A percentile compares a stretch with the other conserved stretches of the same genome.
These are phyloP conservation scores for Montipora capitata DNA, from an alignment of 92 coral and sea anemone species.

Conservation along the genomic window DNA sequence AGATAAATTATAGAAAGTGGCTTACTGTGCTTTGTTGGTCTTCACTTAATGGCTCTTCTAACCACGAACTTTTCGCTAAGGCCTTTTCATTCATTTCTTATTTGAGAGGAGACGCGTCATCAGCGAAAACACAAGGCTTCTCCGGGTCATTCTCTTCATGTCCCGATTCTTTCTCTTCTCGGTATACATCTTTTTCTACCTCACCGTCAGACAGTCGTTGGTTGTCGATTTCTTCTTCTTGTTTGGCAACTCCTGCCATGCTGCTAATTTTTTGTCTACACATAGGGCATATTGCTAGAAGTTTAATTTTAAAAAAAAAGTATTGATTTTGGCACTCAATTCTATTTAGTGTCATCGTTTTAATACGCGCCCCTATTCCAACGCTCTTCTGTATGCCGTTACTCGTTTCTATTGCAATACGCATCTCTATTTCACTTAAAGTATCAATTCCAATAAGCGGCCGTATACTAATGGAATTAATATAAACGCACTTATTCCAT, in stretches of 20 bases:
- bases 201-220: not conserved
- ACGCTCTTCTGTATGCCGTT: not conserved
- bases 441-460: no score
- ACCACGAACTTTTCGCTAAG: not conserved
- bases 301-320: not conserved
- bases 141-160: slow-evolving; percentile 21
- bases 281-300: slow-evolving; percentile 1
- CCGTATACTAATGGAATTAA: no score
- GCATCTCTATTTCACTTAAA: no score
- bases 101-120: not conserved
- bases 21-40: not conserved
- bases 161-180: not conserved
- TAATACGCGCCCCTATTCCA: not conserved
- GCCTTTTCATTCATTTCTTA: not conserved
- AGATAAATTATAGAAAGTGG: not conserved
- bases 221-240: slow-evolving; percentile 11
- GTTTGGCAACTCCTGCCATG: slow-evolving; percentile 34
- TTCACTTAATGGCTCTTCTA: not conserved
- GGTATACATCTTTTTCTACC: not conserved
- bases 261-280: slow-evolving; percentile 32
- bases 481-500: no score
- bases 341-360: not conserved
- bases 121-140: not conserved
- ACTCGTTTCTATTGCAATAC: no score
- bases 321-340: no score